Percentiles rank a stretch among this genome's conserved stretches.
These are phyloP conservation scores for Alviniconcha strummeri DNA, from an alignment of 2,888 invertebrate genomes.

Conservation along the genomic window DNA sequence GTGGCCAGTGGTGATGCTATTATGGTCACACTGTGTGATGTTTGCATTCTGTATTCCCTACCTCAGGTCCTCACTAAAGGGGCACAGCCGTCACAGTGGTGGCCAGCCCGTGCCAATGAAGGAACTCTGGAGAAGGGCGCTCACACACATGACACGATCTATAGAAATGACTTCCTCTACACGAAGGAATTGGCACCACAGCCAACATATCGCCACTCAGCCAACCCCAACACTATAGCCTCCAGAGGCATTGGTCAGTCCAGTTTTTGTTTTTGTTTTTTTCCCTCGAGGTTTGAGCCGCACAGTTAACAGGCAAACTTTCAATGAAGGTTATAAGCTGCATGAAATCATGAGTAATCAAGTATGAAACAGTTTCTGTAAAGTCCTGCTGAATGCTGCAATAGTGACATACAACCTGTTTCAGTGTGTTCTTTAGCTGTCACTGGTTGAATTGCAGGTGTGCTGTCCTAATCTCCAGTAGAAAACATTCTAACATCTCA, in stretches of 20 bases:
- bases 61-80: constrained; percentile 57
- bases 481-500: too few species aligned
- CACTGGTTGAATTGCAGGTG: too few species aligned
- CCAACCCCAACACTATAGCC: constrained; percentile 61
- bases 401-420: too few species aligned
- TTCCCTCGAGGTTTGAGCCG: background rate
- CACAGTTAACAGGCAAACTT: background rate
- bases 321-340: too few species aligned
- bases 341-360: too few species aligned
- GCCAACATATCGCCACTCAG: constrained; percentile 55
- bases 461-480: too few species aligned
- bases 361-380: too few species aligned
- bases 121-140: constrained; percentile 56
- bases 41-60: background rate
- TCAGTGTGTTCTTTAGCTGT: too few species aligned
- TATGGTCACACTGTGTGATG: too few species aligned
- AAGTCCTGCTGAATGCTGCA: too few species aligned
- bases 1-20: too few species aligned
- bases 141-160: constrained; percentile 62
- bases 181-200: constrained; percentile 40
- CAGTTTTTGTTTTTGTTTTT: background rate
- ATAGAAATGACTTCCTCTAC: constrained; percentile 59
- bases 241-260: constrained; percentile 61
- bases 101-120: constrained; percentile 59
- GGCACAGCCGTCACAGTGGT: constrained; percentile 64